Conservation (phyloP, 2,113 vertebrate species). For the Marmota flaviventris region DNA sequence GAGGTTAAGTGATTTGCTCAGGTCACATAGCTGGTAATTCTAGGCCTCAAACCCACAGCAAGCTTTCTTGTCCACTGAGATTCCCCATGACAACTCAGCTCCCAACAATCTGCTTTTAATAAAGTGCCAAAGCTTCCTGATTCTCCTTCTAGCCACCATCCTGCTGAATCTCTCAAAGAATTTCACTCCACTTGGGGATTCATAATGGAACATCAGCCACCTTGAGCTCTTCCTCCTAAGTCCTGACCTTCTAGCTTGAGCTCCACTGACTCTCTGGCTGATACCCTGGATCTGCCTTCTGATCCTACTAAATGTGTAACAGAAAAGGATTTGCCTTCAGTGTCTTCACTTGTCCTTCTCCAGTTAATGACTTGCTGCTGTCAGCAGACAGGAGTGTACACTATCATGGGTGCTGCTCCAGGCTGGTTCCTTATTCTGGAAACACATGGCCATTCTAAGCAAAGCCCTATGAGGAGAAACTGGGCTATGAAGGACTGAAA, state of each 20-base stretch:
- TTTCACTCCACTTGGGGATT: background rate
- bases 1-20: slow-evolving; percentile 53
- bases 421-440: background rate
- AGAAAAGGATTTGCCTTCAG: background rate
- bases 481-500: background rate
- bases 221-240: background rate
- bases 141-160: background rate
- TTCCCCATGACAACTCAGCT: slow-evolving; percentile 58
- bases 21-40: slow-evolving; percentile 39
- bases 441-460: background rate
- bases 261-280: background rate
- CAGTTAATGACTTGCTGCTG: background rate
- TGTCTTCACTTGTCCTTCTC: background rate
- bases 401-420: background rate
- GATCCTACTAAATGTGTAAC: background rate
- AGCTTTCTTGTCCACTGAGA: slow-evolving; percentile 50
- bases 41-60: background rate
- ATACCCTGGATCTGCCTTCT: background rate
- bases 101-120: slow-evolving; percentile 64
- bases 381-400: background rate
- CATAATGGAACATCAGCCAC: background rate
- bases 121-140: slow-evolving; percentile 34
- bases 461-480: background rate
- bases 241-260: background rate
- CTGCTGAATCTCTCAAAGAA: background rate